Evolutionary conservation across 1,140 invertebrate species (phyloP).

Genomic region (Mylabris phalerata): DNA sequence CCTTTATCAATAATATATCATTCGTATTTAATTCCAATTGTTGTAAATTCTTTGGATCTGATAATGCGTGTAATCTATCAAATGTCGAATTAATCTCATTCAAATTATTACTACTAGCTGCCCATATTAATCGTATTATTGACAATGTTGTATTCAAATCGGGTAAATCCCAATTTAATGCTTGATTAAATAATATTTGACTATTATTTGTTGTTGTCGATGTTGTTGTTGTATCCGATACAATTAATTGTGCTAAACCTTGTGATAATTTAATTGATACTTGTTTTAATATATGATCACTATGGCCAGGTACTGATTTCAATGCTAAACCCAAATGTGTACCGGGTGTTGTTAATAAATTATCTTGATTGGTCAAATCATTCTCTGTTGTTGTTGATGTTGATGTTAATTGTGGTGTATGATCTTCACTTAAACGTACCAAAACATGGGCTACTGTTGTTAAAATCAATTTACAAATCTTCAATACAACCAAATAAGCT

Average conservation of each 20-base stretch:
- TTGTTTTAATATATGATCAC: slow-evolving; percentile 54
- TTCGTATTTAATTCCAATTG: slow-evolving; percentile 46
- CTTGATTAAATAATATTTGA: slow-evolving; percentile 44
- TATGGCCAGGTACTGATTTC: slow-evolving; percentile 60
- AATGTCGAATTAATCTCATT: slow-evolving; percentile 58
- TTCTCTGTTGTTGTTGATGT: slow-evolving; percentile 23
- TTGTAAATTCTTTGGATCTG: slow-evolving; percentile 46
- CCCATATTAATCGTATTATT: slow-evolving; percentile 70
- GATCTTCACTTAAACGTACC: slow-evolving; percentile 55
- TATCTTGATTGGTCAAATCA: slow-evolving; percentile 40
- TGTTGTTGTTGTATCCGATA: slow-evolving; percentile 23
- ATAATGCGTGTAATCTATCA: slow-evolving; percentile 55
- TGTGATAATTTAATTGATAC: slow-evolving; percentile 71
- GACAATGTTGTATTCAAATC: slow-evolving; percentile 61
- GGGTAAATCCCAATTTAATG: slow-evolving; percentile 57
- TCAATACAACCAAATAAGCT: slow-evolving; percentile 81
- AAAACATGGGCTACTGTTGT: slow-evolving; percentile 77
- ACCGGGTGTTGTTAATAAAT: slow-evolving; percentile 42
- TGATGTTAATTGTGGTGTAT: slow-evolving; percentile 28
- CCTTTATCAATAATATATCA: slow-evolving; percentile 70
- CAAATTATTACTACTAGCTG: slow-evolving; percentile 64
- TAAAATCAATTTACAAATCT: slow-evolving; percentile 81
- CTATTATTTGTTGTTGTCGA: slow-evolving; percentile 20
- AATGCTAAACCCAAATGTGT: slow-evolving; percentile 65
- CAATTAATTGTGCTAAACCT: slow-evolving; percentile 53